phyloP scores from a whole-genome alignment of 2,888 invertebrate species.

The Phortica magna region DNA sequence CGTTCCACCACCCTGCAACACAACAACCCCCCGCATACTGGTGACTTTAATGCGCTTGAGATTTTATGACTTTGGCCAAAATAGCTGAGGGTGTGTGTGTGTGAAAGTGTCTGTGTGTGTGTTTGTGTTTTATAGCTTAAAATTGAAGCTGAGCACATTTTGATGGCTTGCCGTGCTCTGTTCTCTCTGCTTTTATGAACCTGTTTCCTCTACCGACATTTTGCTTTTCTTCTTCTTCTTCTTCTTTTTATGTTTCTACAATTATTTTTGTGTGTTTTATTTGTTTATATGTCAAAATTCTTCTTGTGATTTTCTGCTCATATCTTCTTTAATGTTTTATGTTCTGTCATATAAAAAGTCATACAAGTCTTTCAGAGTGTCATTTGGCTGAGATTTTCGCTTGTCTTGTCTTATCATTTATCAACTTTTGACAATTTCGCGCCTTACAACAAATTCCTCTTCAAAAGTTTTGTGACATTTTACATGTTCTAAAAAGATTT shows the following conservation, averaged over 20 bases:
- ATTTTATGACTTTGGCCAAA: conserved; percentile 8
- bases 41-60: not conserved
- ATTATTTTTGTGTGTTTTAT: not conserved
- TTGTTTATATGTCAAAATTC: not conserved
- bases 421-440: too few species aligned
- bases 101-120: not conserved
- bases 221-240: not conserved
- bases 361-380: too few species aligned
- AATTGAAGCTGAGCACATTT: not conserved
- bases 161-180: not conserved
- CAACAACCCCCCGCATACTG: not conserved
- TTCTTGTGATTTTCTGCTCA: too few species aligned
- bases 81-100: not conserved
- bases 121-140: not conserved
- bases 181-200: not conserved
- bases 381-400: too few species aligned
- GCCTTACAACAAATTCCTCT: too few species aligned
- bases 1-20: too few species aligned
- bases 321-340: too few species aligned
- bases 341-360: too few species aligned
- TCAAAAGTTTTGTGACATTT: too few species aligned
- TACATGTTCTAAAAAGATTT: too few species aligned
- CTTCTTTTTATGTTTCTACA: not conserved
- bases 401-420: too few species aligned
- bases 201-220: not conserved